Percentiles rank a stretch among this genome's conserved stretches.
Evolutionary conservation across 2,797 vertebrate genomes (phyloP).

Genomic region (Tachyglossus aculeatus): DNA sequence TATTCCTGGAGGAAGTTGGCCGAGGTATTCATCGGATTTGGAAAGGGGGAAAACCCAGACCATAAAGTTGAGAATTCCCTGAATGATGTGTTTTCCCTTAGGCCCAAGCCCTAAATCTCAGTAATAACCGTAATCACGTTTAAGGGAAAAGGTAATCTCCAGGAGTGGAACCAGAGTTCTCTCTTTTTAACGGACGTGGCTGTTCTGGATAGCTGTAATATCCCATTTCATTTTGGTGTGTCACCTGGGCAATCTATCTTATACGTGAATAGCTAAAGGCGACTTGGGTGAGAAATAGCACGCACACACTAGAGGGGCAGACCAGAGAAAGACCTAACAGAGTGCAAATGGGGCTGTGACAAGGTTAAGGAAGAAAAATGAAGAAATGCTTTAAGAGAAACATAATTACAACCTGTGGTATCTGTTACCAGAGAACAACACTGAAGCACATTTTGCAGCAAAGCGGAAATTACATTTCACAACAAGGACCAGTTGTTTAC

Average conservation of each 20-base stretch:
- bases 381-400: slow-evolving; percentile 11
- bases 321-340: neutral
- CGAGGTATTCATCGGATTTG: neutral
- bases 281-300: neutral
- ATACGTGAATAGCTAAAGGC: neutral
- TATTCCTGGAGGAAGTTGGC: slow-evolving; percentile 5
- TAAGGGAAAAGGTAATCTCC: neutral
- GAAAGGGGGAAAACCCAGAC: slow-evolving; percentile 12
- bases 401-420: neutral
- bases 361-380: neutral
- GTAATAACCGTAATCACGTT: slow-evolving; percentile 18
- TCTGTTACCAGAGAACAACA: neutral
- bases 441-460: slow-evolving; percentile 5
- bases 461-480: too few species aligned
- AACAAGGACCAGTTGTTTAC: too few species aligned
- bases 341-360: neutral
- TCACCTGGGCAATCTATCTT: neutral
- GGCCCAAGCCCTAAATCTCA: slow-evolving; percentile 3
- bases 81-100: slow-evolving; percentile 17
- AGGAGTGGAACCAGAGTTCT: slow-evolving; percentile 1
- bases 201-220: neutral
- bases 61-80: slow-evolving; percentile 24
- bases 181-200: neutral
- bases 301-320: slow-evolving; percentile 1
- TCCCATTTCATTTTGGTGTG: slow-evolving; percentile 20